Percentiles rank a stretch among this genome's conserved stretches.
Evolutionary conservation across 2,797 vertebrate species (phyloP).

Genomic region (Pitangus sulphuratus): DNA sequence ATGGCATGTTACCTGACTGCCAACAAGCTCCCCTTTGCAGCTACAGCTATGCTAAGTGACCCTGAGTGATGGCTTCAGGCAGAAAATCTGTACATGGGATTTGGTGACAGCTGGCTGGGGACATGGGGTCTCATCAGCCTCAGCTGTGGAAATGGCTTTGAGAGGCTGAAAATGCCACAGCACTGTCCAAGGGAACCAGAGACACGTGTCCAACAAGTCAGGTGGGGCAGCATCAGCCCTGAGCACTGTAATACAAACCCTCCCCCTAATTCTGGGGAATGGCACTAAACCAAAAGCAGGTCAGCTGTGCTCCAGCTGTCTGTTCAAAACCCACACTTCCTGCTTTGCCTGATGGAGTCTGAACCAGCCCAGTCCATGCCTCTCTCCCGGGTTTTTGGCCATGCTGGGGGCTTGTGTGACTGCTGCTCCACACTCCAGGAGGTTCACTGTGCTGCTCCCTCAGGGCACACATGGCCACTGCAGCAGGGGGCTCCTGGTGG

Average conservation of each 20-base stretch:
- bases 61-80: background rate
- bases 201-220: background rate
- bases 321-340: background rate
- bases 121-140: accelerated
- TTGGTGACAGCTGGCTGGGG: background rate
- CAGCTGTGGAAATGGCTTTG: background rate
- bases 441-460: background rate
- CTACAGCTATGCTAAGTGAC: background rate
- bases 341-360: background rate
- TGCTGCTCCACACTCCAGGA: background rate
- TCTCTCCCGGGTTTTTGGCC: background rate
- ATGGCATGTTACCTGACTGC: accelerated
- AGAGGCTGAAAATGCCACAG: background rate
- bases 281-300: background rate
- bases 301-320: background rate
- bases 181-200: background rate
- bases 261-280: background rate
- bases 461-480: background rate
- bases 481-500: background rate
- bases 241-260: background rate
- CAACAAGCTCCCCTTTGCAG: background rate
- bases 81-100: background rate
- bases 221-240: background rate
- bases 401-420: background rate
- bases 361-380: background rate